These are phyloP conservation scores for Bellardia bayeri DNA, from an alignment of 2,888 invertebrate species.

Conservation along the genomic window DNA sequence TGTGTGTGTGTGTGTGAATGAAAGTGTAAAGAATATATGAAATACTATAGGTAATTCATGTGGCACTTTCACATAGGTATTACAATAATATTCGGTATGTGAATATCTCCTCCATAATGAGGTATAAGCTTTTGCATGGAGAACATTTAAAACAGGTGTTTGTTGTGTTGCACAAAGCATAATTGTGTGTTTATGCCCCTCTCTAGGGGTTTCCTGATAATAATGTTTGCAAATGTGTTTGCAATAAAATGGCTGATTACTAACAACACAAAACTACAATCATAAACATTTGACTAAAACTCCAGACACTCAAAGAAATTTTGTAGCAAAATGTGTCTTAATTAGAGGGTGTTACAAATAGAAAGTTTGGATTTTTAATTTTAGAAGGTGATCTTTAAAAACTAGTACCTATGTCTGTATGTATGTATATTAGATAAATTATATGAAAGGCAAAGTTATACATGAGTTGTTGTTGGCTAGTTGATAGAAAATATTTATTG, in stretches of 20 bases:
- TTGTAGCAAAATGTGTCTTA: too few relatives aligned
- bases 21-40: conserved; percentile 47
- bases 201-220: conserved; percentile 64
- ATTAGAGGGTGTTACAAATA: too few relatives aligned
- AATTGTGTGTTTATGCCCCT: conserved; percentile 54
- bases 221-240: conserved; percentile 66
- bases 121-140: conserved; percentile 20
- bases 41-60: conserved; percentile 38
- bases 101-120: conserved; percentile 32
- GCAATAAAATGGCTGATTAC: conserved; percentile 60
- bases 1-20: conserved; percentile 2
- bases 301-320: too few relatives aligned
- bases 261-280: conserved; percentile 59
- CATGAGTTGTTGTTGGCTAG: too few relatives aligned
- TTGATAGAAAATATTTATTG: too few relatives aligned
- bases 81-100: conserved; percentile 1
- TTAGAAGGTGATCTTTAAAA: too few relatives aligned
- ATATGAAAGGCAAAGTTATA: too few relatives aligned
- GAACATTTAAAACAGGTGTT: conserved; percentile 57
- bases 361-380: too few relatives aligned
- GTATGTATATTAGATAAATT: too few relatives aligned
- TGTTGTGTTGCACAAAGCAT: conserved; percentile 44
- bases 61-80: conserved; percentile 24
- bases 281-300: conserved; percentile 20
- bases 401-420: too few relatives aligned